Percentiles rank a stretch among this genome's conserved stretches.
phyloP scores from a whole-genome alignment of 2,113 vertebrate species.

The Diphyllodes magnificus region DNA sequence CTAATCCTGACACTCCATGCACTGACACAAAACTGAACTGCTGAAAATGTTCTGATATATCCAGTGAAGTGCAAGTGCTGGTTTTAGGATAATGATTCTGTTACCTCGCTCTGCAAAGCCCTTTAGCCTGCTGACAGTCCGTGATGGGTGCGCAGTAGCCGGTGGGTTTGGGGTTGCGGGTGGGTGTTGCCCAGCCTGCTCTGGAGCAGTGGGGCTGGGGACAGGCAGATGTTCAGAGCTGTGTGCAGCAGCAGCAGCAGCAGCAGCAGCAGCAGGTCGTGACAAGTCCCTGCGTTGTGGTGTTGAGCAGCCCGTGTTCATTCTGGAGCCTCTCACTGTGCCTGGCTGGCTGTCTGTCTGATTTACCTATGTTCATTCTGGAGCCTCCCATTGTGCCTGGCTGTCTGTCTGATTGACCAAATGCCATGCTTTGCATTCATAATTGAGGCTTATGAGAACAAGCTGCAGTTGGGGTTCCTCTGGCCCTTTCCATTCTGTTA shows the following conservation, averaged over 20 bases:
- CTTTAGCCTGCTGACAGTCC: not conserved
- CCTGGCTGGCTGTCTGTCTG: not conserved
- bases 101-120: not conserved
- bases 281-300: not conserved
- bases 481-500: not conserved
- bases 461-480: not conserved
- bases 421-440: fast-evolving
- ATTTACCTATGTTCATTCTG: not conserved
- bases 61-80: not conserved
- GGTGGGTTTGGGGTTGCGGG: not conserved
- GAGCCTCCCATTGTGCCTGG: too few relatives aligned
- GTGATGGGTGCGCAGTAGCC: not conserved
- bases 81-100: not conserved
- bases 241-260: not conserved
- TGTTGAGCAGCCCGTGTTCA: not conserved
- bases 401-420: not conserved
- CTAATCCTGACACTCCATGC: not conserved
- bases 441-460: not conserved
- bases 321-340: not conserved
- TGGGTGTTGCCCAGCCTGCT: fast-evolving
- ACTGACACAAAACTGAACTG: not conserved
- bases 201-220: not conserved
- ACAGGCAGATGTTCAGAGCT: not conserved
- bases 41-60: not conserved
- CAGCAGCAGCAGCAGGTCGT: not conserved